These are phyloP conservation scores for Scaeva pyrastri DNA, from an alignment of 2,888 invertebrate genomes.

Conservation along the genomic window DNA sequence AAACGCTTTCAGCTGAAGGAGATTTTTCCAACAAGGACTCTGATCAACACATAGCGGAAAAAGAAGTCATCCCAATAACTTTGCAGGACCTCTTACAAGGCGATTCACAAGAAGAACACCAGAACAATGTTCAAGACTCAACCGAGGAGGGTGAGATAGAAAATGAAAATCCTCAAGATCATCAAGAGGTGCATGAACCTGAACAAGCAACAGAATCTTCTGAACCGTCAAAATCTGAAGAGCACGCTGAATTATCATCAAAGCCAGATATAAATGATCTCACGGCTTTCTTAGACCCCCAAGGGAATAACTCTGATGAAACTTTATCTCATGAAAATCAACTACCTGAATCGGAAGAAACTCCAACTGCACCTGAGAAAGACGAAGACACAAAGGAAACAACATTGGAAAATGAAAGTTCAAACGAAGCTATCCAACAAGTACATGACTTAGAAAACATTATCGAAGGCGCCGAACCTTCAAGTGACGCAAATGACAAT, in stretches of 20 bases:
- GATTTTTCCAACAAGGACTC: constrained; percentile 15
- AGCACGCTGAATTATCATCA: background rate
- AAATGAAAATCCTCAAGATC: background rate
- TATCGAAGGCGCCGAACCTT: constrained; percentile 49
- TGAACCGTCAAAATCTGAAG: constrained; percentile 8
- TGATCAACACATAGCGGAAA: constrained; percentile 34
- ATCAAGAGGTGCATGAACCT: background rate
- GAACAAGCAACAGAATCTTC: background rate
- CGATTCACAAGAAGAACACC: background rate
- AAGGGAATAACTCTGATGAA: constrained; percentile 31
- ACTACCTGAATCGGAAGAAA: constrained; percentile 34
- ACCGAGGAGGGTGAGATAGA: background rate
- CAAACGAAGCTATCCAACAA: constrained; percentile 49
- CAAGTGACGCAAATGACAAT: constrained; percentile 48
- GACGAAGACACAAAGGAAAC: constrained; percentile 33
- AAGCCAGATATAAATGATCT: constrained; percentile 33
- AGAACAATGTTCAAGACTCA: background rate
- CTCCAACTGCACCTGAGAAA: constrained; percentile 11
- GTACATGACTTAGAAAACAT: constrained; percentile 57
- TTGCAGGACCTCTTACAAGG: constrained; percentile 43
- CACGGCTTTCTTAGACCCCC: background rate
- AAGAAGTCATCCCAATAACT: constrained; percentile 19
- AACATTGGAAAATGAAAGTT: constrained; percentile 52
- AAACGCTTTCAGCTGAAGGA: constrained; percentile 37
- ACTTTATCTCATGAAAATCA: constrained; percentile 50